Percentiles rank a stretch among this genome's conserved stretches.
Evolutionary conservation across 2,888 invertebrate genomes (phyloP).

Genomic region (Helicoverpa assulta): DNA sequence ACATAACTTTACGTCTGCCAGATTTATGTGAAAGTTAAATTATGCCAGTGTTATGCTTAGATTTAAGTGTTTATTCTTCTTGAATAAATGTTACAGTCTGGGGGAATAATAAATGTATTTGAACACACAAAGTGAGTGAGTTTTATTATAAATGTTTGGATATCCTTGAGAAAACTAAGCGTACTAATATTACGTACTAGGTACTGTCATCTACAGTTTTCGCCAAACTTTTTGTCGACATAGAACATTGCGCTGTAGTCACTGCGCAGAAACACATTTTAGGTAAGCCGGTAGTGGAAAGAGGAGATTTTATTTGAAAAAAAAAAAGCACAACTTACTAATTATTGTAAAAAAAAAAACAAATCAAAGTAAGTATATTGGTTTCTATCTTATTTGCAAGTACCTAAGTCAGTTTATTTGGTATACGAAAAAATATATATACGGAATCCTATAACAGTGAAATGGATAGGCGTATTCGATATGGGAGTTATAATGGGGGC

Average conservation of each 20-base stretch:
- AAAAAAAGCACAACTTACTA: no score
- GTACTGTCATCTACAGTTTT: no score
- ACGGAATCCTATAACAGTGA: conserved; percentile 39
- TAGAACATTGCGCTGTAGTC: no score
- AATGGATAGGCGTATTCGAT: conserved; percentile 53
- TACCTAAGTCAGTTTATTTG: conserved; percentile 5
- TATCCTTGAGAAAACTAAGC: not conserved
- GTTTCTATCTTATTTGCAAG: not conserved
- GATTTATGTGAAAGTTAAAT: conserved; percentile 33
- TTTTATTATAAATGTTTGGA: not conserved
- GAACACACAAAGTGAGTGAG: not conserved
- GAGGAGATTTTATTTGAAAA: no score
- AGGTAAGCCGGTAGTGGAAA: no score
- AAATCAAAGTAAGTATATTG: not conserved
- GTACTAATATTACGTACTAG: not conserved
- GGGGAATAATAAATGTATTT: not conserved
- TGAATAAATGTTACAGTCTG: not conserved
- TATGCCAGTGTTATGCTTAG: not conserved
- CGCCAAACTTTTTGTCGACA: no score
- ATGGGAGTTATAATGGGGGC: conserved; percentile 46
- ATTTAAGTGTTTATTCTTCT: conserved; percentile 1
- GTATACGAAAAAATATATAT: conserved; percentile 7
- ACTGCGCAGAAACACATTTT: no score
- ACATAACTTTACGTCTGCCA: conserved; percentile 1
- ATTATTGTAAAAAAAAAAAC: no score